These are phyloP conservation scores for Nothoprocta pentlandii DNA, from an alignment of 2,113 vertebrate genomes.

Conservation along the genomic window DNA sequence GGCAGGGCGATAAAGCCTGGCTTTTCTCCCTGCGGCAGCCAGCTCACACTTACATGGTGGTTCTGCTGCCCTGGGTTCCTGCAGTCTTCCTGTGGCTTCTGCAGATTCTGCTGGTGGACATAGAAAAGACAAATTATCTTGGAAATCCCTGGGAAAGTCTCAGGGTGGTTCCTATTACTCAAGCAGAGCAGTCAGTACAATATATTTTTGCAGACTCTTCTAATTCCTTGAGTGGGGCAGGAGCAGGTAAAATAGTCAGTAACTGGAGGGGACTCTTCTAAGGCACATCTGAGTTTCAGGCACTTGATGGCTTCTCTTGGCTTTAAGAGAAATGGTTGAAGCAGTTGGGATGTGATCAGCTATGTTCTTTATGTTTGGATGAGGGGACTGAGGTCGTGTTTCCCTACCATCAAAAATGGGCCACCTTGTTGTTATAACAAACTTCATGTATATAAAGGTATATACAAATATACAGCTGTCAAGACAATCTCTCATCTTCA, in stretches of 20 bases:
- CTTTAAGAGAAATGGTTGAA: not conserved
- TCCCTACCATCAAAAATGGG: not conserved
- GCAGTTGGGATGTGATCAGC: not conserved
- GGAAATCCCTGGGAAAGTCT: not conserved
- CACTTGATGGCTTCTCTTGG: not conserved
- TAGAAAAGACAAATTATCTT: not conserved
- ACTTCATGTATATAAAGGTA: not conserved
- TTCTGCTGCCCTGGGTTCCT: not conserved
- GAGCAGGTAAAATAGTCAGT: fast-evolving
- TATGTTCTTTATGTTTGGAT: not conserved
- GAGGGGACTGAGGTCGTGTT: not conserved
- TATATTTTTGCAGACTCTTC: no score
- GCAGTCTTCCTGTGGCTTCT: not conserved
- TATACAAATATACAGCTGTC: not conserved
- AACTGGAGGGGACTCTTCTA: not conserved
- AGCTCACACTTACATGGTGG: no score
- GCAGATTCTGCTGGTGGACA: not conserved
- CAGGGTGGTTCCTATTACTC: not conserved
- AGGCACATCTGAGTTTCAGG: fast-evolving
- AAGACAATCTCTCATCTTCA: constrained; percentile 40
- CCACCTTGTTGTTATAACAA: not conserved
- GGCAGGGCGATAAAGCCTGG: no score
- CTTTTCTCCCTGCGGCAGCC: not conserved
- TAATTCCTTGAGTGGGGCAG: no score
- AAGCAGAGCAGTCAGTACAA: not conserved